Evolutionary conservation across 2,888 invertebrate species (phyloP).

Genomic region (Andrena flavipes): DNA sequence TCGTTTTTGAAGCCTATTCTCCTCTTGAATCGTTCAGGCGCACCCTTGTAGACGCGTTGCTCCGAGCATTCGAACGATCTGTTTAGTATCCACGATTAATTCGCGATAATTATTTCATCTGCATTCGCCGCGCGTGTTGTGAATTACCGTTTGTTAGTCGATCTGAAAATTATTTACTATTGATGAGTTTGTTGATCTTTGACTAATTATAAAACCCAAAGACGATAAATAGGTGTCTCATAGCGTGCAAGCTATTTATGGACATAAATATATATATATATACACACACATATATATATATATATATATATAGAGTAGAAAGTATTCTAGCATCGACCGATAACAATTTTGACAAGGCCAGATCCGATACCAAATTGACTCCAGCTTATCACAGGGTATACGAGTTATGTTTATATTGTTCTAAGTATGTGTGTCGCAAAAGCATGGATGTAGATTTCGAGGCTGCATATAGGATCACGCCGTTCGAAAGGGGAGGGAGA

Average conservation of each 20-base stretch:
- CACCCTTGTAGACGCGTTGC: background rate
- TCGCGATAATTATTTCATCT: constrained; percentile 12
- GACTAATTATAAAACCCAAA: constrained; percentile 79
- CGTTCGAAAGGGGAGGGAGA: constrained; percentile 15
- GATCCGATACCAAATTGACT: constrained; percentile 75
- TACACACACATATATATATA: no score
- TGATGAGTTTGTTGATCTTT: constrained; percentile 56
- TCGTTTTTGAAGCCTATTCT: constrained; percentile 20
- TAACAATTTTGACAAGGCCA: constrained; percentile 74
- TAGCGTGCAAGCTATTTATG: constrained; percentile 80
- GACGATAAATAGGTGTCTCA: constrained; percentile 77
- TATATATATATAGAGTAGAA: constrained; percentile 56
- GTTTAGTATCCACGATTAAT: constrained; percentile 1
- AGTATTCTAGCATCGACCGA: constrained; percentile 70
- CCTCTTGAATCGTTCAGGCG: constrained; percentile 7
- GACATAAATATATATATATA: constrained; percentile 65
- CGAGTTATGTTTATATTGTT: constrained; percentile 80
- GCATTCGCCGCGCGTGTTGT: constrained; percentile 5
- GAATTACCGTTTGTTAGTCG: constrained; percentile 27
- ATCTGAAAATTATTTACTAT: constrained; percentile 38
- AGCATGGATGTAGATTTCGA: constrained; percentile 53
- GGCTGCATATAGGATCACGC: constrained; percentile 64
- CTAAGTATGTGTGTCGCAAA: constrained; percentile 68
- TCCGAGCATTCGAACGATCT: constrained; percentile 9
- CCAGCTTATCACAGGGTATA: constrained; percentile 79